Conservation (phyloP, 1,140 invertebrate genomes). For the Atta colombica region DNA sequence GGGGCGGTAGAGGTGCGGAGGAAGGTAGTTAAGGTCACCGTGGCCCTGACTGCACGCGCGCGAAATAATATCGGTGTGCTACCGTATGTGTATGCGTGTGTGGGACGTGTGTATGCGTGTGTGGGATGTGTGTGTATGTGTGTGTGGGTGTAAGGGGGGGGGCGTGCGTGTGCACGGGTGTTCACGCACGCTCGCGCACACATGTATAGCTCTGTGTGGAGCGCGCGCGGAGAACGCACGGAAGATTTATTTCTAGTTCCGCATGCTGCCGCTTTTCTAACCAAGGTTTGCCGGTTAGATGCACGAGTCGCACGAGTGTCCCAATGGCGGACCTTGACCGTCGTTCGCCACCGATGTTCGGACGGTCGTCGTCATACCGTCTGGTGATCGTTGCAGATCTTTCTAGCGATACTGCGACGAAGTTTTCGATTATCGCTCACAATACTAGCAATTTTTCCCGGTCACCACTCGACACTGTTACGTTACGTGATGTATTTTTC, state of each 20-base stretch:
- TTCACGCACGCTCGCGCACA: slow-evolving; percentile 40
- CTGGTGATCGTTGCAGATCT: slow-evolving; percentile 26
- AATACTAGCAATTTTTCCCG: neutral
- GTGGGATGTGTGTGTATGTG: too few species aligned
- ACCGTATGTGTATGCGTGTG: slow-evolving; percentile 43
- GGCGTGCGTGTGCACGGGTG: neutral
- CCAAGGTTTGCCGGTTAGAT: slow-evolving; percentile 29
- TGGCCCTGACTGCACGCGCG: slow-evolving; percentile 86
- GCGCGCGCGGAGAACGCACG: slow-evolving; percentile 65
- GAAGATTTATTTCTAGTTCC: slow-evolving; percentile 84
- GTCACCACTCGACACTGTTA: neutral
- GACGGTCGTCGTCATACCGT: slow-evolving; percentile 39
- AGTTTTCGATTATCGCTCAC: slow-evolving; percentile 42
- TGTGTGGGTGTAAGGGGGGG: neutral
- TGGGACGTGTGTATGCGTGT: neutral
- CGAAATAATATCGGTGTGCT: slow-evolving; percentile 81
- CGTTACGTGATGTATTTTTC: slow-evolving; percentile 7
- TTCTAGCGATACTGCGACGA: slow-evolving; percentile 14
- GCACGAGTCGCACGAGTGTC: slow-evolving; percentile 37
- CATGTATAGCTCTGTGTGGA: neutral
- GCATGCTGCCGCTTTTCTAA: slow-evolving; percentile 54
- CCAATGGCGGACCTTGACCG: slow-evolving; percentile 63
- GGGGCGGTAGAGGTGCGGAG: slow-evolving; percentile 64
- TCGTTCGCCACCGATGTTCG: slow-evolving; percentile 40
- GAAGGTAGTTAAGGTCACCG: slow-evolving; percentile 84